phyloP scores from a whole-genome alignment of 2,888 invertebrate species.

The Dione juno region DNA sequence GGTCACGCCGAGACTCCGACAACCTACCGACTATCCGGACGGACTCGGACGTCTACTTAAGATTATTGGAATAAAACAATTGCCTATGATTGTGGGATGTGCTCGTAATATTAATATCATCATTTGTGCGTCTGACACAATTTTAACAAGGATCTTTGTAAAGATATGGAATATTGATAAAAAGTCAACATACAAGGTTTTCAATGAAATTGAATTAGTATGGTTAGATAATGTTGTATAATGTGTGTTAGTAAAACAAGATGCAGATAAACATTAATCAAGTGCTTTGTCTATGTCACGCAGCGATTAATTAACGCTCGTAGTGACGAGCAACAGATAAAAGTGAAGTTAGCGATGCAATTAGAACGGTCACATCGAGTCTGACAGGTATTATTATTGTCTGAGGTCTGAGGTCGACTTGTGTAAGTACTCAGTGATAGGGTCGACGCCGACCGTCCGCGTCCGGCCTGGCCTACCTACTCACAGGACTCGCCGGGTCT shows the following conservation, averaged over 20 bases:
- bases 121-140: neutral
- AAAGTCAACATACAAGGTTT: neutral
- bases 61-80: neutral
- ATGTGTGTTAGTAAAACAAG: slow-evolving; percentile 17
- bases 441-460: slow-evolving; percentile 16
- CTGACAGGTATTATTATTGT: slow-evolving; percentile 53
- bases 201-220: neutral
- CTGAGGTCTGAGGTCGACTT: slow-evolving; percentile 38
- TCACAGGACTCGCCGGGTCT: slow-evolving; percentile 36
- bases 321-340: slow-evolving; percentile 48
- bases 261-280: slow-evolving; percentile 35
- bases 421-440: slow-evolving; percentile 30
- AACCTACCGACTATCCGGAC: neutral
- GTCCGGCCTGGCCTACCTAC: slow-evolving; percentile 28
- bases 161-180: neutral
- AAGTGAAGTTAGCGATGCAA: slow-evolving; percentile 52
- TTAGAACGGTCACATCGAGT: slow-evolving; percentile 54
- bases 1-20: neutral
- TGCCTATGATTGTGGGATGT: neutral
- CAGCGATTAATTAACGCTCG: slow-evolving; percentile 37
- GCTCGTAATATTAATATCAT: neutral
- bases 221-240: slow-evolving; percentile 20
- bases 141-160: too few species aligned
- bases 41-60: neutral
- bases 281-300: slow-evolving; percentile 40